These are phyloP conservation scores for Pherbina coryleti DNA, from an alignment of 2,888 invertebrate species.

Conservation along the genomic window DNA sequence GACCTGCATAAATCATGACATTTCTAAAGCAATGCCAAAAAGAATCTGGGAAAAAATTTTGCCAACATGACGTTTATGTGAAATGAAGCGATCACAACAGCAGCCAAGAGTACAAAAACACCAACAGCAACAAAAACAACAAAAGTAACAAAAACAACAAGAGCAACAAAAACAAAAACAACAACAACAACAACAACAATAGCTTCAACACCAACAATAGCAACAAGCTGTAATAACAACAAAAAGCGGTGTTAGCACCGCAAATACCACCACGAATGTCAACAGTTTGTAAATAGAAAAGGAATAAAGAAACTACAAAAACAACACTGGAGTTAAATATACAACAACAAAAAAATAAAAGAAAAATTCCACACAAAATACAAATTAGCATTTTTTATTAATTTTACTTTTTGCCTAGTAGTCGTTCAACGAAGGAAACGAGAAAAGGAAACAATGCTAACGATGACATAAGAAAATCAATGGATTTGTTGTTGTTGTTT, in stretches of 20 bases:
- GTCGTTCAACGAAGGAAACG: background rate
- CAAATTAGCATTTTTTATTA: conserved; percentile 29
- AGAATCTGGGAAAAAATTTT: background rate
- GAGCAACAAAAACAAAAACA: background rate
- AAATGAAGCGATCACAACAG: conserved; percentile 20
- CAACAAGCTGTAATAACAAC: too few relatives aligned
- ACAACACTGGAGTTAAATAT: background rate
- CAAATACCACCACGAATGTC: conserved; percentile 22
- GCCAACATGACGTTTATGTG: conserved; percentile 18
- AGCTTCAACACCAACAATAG: background rate
- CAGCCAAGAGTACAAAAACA: background rate
- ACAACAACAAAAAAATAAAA: background rate
- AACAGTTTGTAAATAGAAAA: conserved; percentile 6
- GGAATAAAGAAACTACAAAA: background rate
- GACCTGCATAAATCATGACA: too few relatives aligned
- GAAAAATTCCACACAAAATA: background rate
- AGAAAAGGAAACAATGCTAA: conserved; percentile 22
- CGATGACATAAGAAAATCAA: conserved; percentile 19
- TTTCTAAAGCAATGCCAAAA: too few relatives aligned
- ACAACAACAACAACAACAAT: background rate
- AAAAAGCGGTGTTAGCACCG: background rate
- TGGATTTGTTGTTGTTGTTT: background rate
- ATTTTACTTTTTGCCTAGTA: background rate
- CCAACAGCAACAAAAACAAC: background rate
- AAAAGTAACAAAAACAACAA: background rate